Percentiles rank a stretch among this genome's conserved stretches.
Conservation (phyloP, 1,140 invertebrate species). For the Asobara japonica region DNA sequence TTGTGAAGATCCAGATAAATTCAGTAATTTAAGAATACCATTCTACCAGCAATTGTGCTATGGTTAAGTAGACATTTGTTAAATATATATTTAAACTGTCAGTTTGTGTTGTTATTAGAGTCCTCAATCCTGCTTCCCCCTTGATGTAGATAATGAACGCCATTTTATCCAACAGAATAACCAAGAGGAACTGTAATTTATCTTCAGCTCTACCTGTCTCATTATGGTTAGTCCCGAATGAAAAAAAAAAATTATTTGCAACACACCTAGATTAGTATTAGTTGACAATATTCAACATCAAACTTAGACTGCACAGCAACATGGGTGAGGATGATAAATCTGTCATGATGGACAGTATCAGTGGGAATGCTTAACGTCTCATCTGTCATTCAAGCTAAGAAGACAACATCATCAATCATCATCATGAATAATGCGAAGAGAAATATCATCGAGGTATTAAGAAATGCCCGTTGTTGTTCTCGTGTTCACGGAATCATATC, state of each 20-base stretch:
- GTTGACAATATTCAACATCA: background rate
- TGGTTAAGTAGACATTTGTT: background rate
- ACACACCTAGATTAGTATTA: background rate
- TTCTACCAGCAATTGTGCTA: background rate
- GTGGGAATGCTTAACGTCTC: background rate
- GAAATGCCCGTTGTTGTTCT: slow-evolving; percentile 20
- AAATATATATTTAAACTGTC: background rate
- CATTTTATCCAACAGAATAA: background rate
- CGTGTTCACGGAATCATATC: background rate
- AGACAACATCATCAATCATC: background rate
- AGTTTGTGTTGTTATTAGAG: background rate
- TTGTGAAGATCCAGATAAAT: background rate
- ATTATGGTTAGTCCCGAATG: background rate
- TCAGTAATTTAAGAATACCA: background rate
- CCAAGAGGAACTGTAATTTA: background rate
- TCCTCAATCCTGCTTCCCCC: background rate
- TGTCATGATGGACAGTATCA: slow-evolving; percentile 1
- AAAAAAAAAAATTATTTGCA: background rate
- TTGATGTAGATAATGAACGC: background rate
- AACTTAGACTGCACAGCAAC: background rate
- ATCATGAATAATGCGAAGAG: background rate
- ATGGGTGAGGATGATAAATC: background rate
- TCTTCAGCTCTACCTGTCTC: background rate
- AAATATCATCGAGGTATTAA: slow-evolving; percentile 15
- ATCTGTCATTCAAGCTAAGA: background rate